A percentile compares a stretch with the other conserved stretches of the same genome.
These are phyloP conservation scores for Archips xylosteana DNA, from an alignment of 2,888 invertebrate species.

Conservation along the genomic window DNA sequence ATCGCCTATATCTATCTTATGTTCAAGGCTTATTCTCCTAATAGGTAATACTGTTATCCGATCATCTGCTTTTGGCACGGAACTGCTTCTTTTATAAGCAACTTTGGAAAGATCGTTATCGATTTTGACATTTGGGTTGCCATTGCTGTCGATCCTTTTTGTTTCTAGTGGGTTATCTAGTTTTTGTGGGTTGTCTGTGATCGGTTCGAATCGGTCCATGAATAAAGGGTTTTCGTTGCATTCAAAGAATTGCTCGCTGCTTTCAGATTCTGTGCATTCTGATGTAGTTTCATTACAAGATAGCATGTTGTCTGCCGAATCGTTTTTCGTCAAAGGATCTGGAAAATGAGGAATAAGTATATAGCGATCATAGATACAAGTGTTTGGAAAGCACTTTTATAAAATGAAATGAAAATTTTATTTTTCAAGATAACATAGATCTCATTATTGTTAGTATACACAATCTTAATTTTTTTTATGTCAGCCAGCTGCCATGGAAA, in stretches of 20 bases:
- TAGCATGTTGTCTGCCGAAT: conserved; percentile 81
- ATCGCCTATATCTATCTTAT: conserved; percentile 81
- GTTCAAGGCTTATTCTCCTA: conserved; percentile 77
- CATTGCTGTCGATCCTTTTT: conserved; percentile 57
- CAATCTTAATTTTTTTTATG: too few species aligned
- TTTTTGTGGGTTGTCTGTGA: conserved; percentile 63
- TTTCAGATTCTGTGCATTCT: conserved; percentile 82
- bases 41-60: conserved; percentile 64
- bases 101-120: conserved; percentile 75
- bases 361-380: too few species aligned
- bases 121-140: conserved; percentile 64
- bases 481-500: too few species aligned
- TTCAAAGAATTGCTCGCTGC: conserved; percentile 82
- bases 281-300: conserved; percentile 82
- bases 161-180: conserved; percentile 67
- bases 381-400: too few species aligned
- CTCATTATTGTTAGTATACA: too few species aligned
- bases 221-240: conserved; percentile 73
- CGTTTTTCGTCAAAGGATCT: conserved; percentile 79
- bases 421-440: too few species aligned
- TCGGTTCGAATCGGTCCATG: conserved; percentile 68
- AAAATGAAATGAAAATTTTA: too few species aligned
- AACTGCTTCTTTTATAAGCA: conserved; percentile 76
- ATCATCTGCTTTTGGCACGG: conserved; percentile 77
- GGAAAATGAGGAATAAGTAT: conserved; percentile 47